A percentile compares a stretch with the other conserved stretches of the same genome.
Conservation (phyloP, 2,113 vertebrate species). For the Spheniscus mendiculus region DNA sequence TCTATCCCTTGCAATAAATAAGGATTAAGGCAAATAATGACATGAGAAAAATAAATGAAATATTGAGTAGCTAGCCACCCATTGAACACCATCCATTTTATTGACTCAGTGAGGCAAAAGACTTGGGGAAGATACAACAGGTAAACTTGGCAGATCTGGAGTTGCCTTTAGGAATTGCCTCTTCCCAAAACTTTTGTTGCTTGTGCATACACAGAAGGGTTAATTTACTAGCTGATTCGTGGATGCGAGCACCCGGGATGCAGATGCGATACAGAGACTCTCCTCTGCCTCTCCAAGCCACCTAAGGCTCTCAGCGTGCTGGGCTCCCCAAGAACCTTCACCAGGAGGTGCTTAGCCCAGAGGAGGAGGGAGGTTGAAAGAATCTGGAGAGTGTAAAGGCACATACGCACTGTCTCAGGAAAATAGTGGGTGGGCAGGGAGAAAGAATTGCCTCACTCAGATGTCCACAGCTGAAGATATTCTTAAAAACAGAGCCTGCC, state of each 20-base stretch:
- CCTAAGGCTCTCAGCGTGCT: background rate
- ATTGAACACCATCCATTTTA: background rate
- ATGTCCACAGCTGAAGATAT: background rate
- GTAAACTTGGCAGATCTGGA: background rate
- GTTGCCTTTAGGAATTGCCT: background rate
- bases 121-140: background rate
- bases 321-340: rapidly evolving
- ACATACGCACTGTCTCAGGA: background rate
- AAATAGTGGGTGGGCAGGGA: background rate
- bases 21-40: background rate
- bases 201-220: background rate
- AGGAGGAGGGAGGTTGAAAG: background rate
- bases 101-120: background rate
- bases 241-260: rapidly evolving
- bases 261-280: background rate
- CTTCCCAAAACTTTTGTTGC: background rate
- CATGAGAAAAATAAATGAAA: background rate
- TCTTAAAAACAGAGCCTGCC: background rate
- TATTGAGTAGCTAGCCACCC: background rate
- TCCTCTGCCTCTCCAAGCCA: background rate
- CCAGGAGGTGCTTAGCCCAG: background rate
- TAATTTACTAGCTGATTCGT: background rate
- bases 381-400: background rate
- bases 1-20: background rate
- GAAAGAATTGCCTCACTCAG: background rate